Evolutionary conservation across 2,888 invertebrate species (phyloP), one percentile per base, ranked within the genome.

Genomic region (Catocala nupta): DNA sequence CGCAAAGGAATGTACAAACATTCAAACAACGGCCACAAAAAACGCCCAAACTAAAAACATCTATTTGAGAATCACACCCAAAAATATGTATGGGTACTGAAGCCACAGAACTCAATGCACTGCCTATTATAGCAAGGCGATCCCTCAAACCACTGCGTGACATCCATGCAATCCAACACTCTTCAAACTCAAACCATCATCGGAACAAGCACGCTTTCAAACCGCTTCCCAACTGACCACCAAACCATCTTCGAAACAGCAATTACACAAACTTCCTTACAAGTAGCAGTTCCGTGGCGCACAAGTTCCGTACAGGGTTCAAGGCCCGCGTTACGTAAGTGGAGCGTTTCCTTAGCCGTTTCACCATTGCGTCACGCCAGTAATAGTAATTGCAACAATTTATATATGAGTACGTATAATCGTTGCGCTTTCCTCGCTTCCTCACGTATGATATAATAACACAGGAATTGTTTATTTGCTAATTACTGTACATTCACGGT

Each of bases 311-410:
- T 47, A 54, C 65, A 70, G 36, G 69, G 82, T 82, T 83, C 84
- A 84, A 84, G 84, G 84, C 82, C 78, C 81, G 73, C 55, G 65
- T 84, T 81, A 74, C 82, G 79, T 79, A 77, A 81, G 54, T 57
- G 36, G 10, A 72, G 25, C 55, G 16, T 59, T 75, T 80, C 81
- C 81, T 78, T 66, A 61, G 63, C 75, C 78, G 68, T 83, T 82
- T 82, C 77, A 68, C 80, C 77, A 36, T 83, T 82, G 80, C 82
- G 71, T 81, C 79, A 81, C 76, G 57, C 45, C 51, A 60, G 75
- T 75, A 72, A 74, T 71, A 70, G 66, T 54, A 64, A 74, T 75
- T 73, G 70, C 80, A 65, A 73, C 71, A 58, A 75, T 73, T 71
- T 73, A 60, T 78, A 68, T 70, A 64, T 70, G 36, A 39, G 51